A percentile compares a stretch with the other conserved stretches of the same genome.
phyloP scores from a whole-genome alignment of 1,140 invertebrate genomes.

The Gonioctena quinquepunctata region DNA sequence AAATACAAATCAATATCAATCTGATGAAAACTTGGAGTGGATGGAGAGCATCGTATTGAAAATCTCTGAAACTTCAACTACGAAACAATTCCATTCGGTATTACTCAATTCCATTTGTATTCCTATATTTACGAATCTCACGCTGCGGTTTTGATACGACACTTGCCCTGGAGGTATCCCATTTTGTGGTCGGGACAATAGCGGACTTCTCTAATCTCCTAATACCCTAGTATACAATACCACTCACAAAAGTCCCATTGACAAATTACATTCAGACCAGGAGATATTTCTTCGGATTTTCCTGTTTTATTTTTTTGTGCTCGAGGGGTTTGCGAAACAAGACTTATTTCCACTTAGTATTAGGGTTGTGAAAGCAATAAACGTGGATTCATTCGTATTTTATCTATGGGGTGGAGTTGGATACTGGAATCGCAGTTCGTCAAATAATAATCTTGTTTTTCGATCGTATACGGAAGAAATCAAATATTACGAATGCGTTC shows the following conservation, averaged over 20 bases:
- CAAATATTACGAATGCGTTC: too few species aligned
- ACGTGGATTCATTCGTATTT: too few species aligned
- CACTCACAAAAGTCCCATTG: not conserved
- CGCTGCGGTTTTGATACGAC: not conserved
- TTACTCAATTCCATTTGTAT: not conserved
- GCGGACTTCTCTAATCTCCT: not conserved
- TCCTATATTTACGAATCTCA: not conserved
- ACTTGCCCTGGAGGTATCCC: not conserved
- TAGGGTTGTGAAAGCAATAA: not conserved
- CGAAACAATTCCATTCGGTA: not conserved
- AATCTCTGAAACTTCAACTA: too few species aligned
- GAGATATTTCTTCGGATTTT: not conserved
- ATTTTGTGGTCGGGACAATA: not conserved
- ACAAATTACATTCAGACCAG: not conserved
- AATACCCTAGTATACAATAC: not conserved
- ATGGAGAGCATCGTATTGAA: too few species aligned
- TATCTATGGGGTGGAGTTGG: too few species aligned
- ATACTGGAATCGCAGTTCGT: too few species aligned
- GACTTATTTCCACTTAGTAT: not conserved
- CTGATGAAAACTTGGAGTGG: too few species aligned
- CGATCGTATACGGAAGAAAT: too few species aligned
- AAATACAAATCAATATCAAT: too few species aligned
- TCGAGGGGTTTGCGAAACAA: not conserved
- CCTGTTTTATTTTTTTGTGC: not conserved
- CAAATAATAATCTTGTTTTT: too few species aligned